Evolutionary conservation across 1,140 invertebrate species (phyloP), one percentile per base, ranked within the genome.

Genomic region (Drosophila obscura): DNA sequence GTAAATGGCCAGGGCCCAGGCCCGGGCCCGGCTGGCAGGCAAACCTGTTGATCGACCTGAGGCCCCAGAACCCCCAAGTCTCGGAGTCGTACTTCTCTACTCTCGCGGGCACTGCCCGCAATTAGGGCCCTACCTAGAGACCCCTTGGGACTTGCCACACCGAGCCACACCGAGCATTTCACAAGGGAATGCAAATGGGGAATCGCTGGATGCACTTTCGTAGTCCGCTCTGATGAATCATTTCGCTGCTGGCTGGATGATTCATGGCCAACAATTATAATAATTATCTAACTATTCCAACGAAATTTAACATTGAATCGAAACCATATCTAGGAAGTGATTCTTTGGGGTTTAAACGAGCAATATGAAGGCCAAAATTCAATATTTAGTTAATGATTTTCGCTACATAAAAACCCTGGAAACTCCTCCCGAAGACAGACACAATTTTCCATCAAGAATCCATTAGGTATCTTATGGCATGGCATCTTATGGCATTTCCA

Each of bases 21-120:
- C 16, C 16, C 0, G 19, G 19, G 19, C 63, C 71, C 52, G 64
- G 28, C 81, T 64, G 64, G 39, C 73, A 71, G 60, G 73, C 61
- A 87, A 85, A 85, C 81, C 81, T 85, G 81, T 87, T 87, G 75
- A 82, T 79, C 78, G 66, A 22, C 31, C 31, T 39, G 28, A 52
- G 41, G 8, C 57, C 51, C 57, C 73, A 62, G 35, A 68, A 63
- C 80, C 81, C 77, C 77, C 68, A 53, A 35, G 49, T 22, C 35
- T 31, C 8, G 2, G 2, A 31, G 31, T 31, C 31, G 31, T 9
- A 31, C 31, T 31, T 31, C 35, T 13, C 35, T 5, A 11, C 1
- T 13, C 35, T 39, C 11, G 35, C 11, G 35, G 35, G 35, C 5
- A 13, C 11, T 39, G 35, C 35, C 35, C 35, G 13, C 8, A 31